Base-by-base conservation (phyloP, 2,113 vertebrate species). In the Phocoena sinus region DNA sequence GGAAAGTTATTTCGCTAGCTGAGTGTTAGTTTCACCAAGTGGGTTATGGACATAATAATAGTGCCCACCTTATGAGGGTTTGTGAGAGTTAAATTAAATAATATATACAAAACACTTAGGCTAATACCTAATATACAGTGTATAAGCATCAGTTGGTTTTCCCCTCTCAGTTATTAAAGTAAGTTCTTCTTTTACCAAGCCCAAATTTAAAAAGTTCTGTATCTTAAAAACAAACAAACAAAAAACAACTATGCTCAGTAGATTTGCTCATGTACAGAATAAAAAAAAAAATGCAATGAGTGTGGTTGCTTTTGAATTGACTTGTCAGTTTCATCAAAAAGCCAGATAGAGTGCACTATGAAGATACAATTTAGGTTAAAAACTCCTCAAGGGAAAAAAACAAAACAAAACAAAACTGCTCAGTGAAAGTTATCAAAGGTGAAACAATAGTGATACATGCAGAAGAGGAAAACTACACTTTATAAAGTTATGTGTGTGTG, bases 301-400 rank as follows among this genome's bases (percentile, higher is more conserved):
- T 94, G 21, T 85, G 18, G 20, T 89, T 92, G 20, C 82, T 96
- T 95, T 60, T 79, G 9, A 96, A 91, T 50, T 63, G 80, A 58
- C 36, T 33, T 86, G 67, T 81, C 82, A 70, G 18, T 93, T 95
- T 95, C 31, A 94, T 74, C 17, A 86, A 38, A 94, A 96, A 83
- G 33, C 14, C 23, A 87, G 80, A 94, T 11, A 63, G 74, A 73
- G 8, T 86, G 33, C 28, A 89, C 7, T 83, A 38, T 74, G 3
- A 20, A 95, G 91, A 88, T 36, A 73, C 6, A 53, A 36, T 92
- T 87, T 60, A 31, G n/a, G 10, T 53, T 93, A 73, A 92, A 87
- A 85, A 81, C 36, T 80, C 36, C 26, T 82, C 38, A 70, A 1
- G 70, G 36, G 50, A 3, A 13, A 14, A 50, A 50, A 50, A 47